phyloP scores from a whole-genome alignment of 2,888 invertebrate genomes.

The Rhingia rostrata region DNA sequence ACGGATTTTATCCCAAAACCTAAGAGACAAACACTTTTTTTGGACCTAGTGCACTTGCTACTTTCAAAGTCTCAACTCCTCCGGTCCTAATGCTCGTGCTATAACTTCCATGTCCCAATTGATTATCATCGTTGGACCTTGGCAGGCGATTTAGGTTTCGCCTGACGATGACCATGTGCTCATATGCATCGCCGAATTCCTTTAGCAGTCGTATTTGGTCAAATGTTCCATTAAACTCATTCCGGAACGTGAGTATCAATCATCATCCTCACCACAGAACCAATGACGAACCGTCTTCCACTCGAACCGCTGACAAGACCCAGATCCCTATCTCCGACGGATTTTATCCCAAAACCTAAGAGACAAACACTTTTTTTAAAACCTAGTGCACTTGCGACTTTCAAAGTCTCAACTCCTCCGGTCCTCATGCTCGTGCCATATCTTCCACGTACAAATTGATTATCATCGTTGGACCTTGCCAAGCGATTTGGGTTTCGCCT shows the following conservation, averaged over 20 bases:
- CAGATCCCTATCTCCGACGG: no score
- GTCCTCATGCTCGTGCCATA: conserved; percentile 36
- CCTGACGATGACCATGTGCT: neutral
- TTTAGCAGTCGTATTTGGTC: no score
- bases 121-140: conserved; percentile 42
- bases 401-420: conserved; percentile 40
- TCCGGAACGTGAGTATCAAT: no score
- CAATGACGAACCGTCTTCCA: no score
- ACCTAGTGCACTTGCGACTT: conserved; percentile 41
- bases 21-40: conserved; percentile 12
- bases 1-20: no score
- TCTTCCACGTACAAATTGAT: conserved; percentile 40
- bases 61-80: conserved; percentile 38
- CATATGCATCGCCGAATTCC: no score
- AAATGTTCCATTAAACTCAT: no score
- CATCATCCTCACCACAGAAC: no score
- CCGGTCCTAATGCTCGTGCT: conserved; percentile 27
- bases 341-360: no score
- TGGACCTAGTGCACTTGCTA: conserved; percentile 34
- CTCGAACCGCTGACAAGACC: no score
- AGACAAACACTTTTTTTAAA: neutral
- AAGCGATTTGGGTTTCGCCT: conserved; percentile 28
- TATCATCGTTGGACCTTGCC: conserved; percentile 35
- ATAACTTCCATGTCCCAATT: conserved; percentile 41
- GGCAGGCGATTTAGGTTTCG: conserved; percentile 25